Conservation (phyloP, 2,888 invertebrate genomes). For the Plusia festucae region DNA sequence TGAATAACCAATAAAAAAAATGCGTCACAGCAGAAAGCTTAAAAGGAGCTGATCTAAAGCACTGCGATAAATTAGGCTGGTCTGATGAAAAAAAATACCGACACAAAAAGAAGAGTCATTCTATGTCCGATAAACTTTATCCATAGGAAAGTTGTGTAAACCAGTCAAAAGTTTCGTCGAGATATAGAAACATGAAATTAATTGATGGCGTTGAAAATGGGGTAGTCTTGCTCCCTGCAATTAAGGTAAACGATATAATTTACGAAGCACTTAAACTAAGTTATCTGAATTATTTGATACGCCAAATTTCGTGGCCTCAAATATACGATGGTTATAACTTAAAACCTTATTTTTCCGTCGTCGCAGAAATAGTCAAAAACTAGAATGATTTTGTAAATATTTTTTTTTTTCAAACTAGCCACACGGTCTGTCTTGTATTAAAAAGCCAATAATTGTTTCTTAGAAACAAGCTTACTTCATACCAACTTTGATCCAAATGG, state of each 20-base stretch:
- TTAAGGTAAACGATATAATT: slow-evolving; percentile 6
- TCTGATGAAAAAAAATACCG: no score
- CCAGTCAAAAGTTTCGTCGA: slow-evolving; percentile 89
- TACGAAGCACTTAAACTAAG: neutral
- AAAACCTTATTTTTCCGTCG: neutral
- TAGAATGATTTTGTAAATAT: neutral
- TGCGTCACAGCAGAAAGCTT: no score
- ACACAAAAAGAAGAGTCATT: no score
- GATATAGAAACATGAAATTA: slow-evolving; percentile 8
- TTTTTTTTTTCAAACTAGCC: neutral
- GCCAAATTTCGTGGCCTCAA: neutral
- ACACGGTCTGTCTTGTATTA: no score
- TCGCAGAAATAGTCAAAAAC: neutral
- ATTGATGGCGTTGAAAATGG: neutral
- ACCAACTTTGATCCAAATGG: no score
- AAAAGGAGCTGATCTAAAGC: no score
- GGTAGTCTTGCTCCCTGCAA: neutral
- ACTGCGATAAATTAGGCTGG: no score
- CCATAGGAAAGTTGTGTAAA: slow-evolving; percentile 93
- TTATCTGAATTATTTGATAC: neutral
- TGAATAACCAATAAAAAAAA: no score
- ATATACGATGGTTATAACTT: neutral
- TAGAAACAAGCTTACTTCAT: no score
- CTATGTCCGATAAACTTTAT: slow-evolving; percentile 91
- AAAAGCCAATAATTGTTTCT: no score